Evolutionary conservation across 2,113 vertebrate genomes (phyloP), one percentile per base, ranked within the genome.

Genomic region (Neogale vison): DNA sequence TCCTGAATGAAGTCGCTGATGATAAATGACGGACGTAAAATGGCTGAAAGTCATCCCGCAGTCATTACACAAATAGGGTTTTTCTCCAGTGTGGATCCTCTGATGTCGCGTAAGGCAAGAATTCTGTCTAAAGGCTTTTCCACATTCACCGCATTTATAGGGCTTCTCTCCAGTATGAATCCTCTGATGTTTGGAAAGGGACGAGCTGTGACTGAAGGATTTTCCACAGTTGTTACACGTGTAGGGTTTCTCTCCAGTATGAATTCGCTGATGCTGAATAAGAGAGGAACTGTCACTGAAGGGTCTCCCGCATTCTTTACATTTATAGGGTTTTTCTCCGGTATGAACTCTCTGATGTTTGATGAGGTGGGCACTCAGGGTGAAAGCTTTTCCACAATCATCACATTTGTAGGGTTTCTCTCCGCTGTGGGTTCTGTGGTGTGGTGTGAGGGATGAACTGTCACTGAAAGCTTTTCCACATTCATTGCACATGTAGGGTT

Each of bases 81-180:
- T 98, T 69, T 98, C 98, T 79, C 98, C 98, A 50, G 97, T 98
- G 90, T 98, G 98, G 89, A 95, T 98, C 65, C 97, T 97, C 86
- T 96, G 97, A 83, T 98, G 98, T 31, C 97, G 93, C 29, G 89
- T 96, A 74, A 98, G 98, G 87, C 97, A 97, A 50, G 97, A 98
- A 31, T 95, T 95, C 87, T 98, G 98, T 47, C 97, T 97, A 36
- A 98, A 98, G 50, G 97, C 82, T 96, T 98, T 98, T 7, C 98
- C 98, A 91, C 98, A 98, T 18, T 98, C 98, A 3, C 72, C 82
- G 82, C 98, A 98, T 26, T 96, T 96, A 57, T 98, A 98, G 18
- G 98, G 98, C 55, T 98, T 98, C 96, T 98, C 98, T 36, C 98
- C 98, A 6, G 98, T 98, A 72, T 98, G 98, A 88, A 98, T 98